These are phyloP conservation scores for Drosophila algonquin DNA, from an alignment of 2,888 invertebrate genomes.

Conservation along the genomic window DNA sequence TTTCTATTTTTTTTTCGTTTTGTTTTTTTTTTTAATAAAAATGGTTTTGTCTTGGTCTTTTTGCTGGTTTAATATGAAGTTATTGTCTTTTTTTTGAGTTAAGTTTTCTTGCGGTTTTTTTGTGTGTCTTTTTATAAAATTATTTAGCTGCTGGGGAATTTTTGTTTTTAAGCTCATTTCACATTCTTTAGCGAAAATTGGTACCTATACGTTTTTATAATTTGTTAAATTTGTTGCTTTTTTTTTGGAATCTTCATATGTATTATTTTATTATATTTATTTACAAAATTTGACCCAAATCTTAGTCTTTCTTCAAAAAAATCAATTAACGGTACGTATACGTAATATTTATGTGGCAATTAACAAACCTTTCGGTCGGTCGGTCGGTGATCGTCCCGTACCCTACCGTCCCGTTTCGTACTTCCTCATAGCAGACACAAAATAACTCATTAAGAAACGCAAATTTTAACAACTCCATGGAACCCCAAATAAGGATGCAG, in stretches of 20 bases:
- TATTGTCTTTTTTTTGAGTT: constrained; percentile 15
- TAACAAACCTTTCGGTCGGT: background rate
- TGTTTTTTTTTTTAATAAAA: constrained; percentile 17
- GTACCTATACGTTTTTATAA: background rate
- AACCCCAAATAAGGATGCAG: constrained; percentile 50
- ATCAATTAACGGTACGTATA: constrained; percentile 54
- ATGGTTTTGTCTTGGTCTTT: constrained; percentile 27
- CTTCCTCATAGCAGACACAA: constrained; percentile 6
- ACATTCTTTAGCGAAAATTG: constrained; percentile 9
- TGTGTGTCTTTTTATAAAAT: constrained; percentile 7
- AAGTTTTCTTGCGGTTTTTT: constrained; percentile 5
- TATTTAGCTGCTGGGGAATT: constrained; percentile 9
- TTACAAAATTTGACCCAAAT: background rate
- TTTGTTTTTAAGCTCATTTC: constrained; percentile 12
- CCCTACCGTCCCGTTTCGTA: constrained; percentile 3
- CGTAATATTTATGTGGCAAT: constrained; percentile 52
- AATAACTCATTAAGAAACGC: constrained; percentile 35
- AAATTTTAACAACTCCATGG: constrained; percentile 24
- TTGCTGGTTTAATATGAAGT: constrained; percentile 37
- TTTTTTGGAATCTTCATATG: background rate
- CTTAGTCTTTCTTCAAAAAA: constrained; percentile 20
- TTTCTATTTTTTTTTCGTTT: constrained; percentile 34
- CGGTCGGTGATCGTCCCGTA: background rate
- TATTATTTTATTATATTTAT: background rate
- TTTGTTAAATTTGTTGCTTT: background rate